phyloP scores from a whole-genome alignment of 2,113 vertebrate species.

The Hippoglossus stenolepis region DNA sequence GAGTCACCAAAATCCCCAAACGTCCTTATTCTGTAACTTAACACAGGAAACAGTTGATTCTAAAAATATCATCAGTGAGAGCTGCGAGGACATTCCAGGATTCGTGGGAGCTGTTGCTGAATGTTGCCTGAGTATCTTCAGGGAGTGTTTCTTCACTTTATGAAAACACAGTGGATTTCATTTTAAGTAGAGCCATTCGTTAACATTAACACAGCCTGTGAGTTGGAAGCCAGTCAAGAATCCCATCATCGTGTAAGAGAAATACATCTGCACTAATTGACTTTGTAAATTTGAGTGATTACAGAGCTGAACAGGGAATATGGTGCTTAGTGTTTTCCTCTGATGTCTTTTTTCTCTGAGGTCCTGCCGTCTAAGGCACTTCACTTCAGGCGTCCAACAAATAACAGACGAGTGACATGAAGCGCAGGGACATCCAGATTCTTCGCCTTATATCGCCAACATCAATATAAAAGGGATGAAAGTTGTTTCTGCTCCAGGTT shows the following conservation, averaged over 20 bases:
- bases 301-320: background rate
- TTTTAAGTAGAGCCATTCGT: background rate
- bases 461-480: background rate
- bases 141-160: background rate
- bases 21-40: background rate
- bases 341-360: background rate
- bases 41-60: background rate
- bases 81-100: background rate
- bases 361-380: background rate
- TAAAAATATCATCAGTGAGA: background rate
- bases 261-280: background rate
- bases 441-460: background rate
- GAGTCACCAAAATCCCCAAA: background rate
- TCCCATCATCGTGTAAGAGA: background rate
- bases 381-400: background rate
- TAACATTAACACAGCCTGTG: background rate
- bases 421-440: constrained; percentile 12
- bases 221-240: background rate
- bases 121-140: background rate
- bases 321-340: background rate
- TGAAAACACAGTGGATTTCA: background rate
- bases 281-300: background rate
- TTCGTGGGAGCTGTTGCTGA: background rate
- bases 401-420: background rate
- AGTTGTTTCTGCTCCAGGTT: background rate